phyloP scores from a whole-genome alignment of 2,888 invertebrate genomes.

The Liopterus haemorrhoidalis region DNA sequence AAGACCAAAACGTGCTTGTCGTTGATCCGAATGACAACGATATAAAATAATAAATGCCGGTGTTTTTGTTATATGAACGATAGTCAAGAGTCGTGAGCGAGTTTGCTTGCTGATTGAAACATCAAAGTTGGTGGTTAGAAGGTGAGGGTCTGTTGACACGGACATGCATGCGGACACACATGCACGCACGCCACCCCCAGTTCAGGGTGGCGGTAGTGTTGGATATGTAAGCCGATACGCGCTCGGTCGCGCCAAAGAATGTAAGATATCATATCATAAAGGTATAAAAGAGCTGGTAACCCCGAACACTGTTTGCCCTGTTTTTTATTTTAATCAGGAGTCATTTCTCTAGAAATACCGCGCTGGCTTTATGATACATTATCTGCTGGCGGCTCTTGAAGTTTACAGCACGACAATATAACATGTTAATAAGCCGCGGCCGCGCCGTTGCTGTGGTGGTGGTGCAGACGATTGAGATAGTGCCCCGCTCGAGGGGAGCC shows the following conservation, averaged over 20 bases:
- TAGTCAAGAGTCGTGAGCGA: constrained; percentile 30
- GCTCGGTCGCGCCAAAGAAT: neutral
- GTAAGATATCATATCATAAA: neutral
- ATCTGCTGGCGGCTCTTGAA: constrained; percentile 20
- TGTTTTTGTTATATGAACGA: constrained; percentile 29
- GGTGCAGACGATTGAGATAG: constrained; percentile 22
- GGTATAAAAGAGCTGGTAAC: neutral
- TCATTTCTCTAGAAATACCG: constrained; percentile 14
- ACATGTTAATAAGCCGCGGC: constrained; percentile 26
- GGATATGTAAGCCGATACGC: neutral
- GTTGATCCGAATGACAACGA: constrained; percentile 5
- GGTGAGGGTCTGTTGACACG: constrained; percentile 3
- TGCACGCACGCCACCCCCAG: constrained; percentile 9
- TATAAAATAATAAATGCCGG: constrained; percentile 32
- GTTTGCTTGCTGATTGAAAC: constrained; percentile 31
- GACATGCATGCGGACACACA: constrained; percentile 17
- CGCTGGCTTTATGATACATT: constrained; percentile 16
- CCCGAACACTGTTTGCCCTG: constrained; percentile 9
- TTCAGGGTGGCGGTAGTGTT: neutral
- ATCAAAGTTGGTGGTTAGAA: constrained; percentile 30
- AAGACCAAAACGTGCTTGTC: neutral
- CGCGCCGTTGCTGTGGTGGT: no score
- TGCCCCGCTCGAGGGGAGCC: constrained; percentile 17
- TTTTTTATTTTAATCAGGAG: constrained; percentile 18
- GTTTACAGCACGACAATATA: constrained; percentile 27